Percentiles rank a stretch among this genome's conserved stretches.
These are phyloP conservation scores for Pteronura brasiliensis DNA, from an alignment of 2,113 vertebrate genomes.

Conservation along the genomic window DNA sequence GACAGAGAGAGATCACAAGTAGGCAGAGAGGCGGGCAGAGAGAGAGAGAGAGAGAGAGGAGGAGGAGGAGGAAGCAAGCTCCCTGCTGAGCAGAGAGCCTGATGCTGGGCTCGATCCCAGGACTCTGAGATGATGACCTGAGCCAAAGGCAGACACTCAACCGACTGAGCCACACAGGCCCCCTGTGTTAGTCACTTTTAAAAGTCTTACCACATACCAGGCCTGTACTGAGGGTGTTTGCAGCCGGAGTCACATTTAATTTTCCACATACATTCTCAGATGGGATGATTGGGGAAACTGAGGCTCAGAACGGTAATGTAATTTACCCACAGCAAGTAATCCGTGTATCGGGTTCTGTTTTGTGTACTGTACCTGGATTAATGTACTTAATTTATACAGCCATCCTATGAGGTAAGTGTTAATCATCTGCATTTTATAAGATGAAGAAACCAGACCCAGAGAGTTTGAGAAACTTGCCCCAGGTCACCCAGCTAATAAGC, in stretches of 20 bases:
- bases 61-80: too few relatives aligned
- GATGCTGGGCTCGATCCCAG: too few relatives aligned
- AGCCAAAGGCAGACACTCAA: too few relatives aligned
- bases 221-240: background rate
- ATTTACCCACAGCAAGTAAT: background rate
- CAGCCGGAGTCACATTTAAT: background rate
- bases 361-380: background rate
- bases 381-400: background rate
- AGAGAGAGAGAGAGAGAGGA: too few relatives aligned
- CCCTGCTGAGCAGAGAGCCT: too few relatives aligned
- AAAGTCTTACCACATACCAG: background rate
- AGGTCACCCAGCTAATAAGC: background rate
- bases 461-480: background rate
- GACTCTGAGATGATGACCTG: too few relatives aligned
- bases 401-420: background rate
- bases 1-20: too few relatives aligned
- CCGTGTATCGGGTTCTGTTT: background rate
- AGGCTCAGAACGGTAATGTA: background rate
- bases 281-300: background rate
- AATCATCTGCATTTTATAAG: background rate
- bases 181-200: background rate
- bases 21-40: too few relatives aligned
- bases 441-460: background rate
- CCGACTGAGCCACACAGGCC: too few relatives aligned
- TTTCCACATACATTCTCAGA: background rate